Percentiles rank a stretch among this genome's conserved stretches.
Conservation (phyloP, 2,797 vertebrate genomes). For the Chloroceryle inda region DNA sequence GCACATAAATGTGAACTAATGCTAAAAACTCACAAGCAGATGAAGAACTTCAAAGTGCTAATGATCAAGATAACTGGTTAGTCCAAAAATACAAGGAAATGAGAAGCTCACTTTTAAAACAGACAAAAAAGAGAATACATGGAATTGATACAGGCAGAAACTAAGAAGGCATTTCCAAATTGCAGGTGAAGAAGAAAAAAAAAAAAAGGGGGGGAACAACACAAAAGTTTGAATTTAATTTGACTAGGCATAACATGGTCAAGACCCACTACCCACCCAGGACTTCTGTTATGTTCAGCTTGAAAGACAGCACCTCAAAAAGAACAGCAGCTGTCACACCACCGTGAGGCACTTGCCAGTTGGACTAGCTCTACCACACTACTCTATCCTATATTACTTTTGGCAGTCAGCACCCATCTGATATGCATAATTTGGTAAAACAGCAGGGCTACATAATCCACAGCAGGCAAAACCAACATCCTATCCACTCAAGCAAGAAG, state of each 20-base stretch:
- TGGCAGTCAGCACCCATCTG: not conserved
- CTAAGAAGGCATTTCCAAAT: not conserved
- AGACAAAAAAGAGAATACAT: fast-evolving
- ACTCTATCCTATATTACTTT: not conserved
- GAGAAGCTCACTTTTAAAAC: not conserved
- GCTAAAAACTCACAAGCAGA: not conserved
- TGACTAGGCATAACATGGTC: not conserved
- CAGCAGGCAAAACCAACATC: not conserved
- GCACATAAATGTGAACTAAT: not conserved
- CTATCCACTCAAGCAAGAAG: not conserved
- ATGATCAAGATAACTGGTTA: not conserved
- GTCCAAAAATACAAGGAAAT: not conserved
- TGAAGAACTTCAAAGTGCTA: not conserved
- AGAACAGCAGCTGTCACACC: not conserved
- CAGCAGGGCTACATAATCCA: not conserved
- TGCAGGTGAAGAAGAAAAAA: not conserved
- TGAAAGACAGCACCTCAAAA: not conserved
- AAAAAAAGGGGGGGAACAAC: not conserved
- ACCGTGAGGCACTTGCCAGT: fast-evolving
- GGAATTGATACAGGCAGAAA: not conserved
- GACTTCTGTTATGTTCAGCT: not conserved
- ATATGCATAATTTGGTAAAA: not conserved
- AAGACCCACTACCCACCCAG: not conserved
- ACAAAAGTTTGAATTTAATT: not conserved
- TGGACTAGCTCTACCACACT: not conserved